phyloP scores from a whole-genome alignment of 2,113 vertebrate species.

The Oryzias celebensis region DNA sequence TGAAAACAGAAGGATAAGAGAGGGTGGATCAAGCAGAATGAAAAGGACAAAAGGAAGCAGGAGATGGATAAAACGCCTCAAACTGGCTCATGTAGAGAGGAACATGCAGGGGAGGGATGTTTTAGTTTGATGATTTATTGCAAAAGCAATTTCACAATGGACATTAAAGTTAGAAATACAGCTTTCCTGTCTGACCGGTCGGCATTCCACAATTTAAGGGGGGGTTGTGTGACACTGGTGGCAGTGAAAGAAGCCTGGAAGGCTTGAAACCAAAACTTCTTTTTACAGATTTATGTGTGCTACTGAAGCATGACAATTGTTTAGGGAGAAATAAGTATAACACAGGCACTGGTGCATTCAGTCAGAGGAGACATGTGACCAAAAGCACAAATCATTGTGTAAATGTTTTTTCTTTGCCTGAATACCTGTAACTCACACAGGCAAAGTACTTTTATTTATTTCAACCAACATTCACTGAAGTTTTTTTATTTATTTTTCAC shows the following conservation, averaged over 20 bases:
- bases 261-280: constrained; percentile 32
- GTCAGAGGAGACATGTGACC: neutral
- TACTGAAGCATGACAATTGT: constrained; percentile 2
- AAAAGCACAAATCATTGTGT: neutral
- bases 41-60: constrained; percentile 2
- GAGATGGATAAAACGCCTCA: constrained; percentile 29
- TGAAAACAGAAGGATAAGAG: neutral
- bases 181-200: constrained; percentile 47
- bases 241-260: constrained; percentile 36
- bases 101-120: constrained; percentile 30
- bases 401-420: too few relatives aligned
- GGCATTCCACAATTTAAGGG: constrained; percentile 38
- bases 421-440: too few relatives aligned
- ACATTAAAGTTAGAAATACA: constrained; percentile 61
- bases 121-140: constrained; percentile 49
- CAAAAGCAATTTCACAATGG: constrained; percentile 62
- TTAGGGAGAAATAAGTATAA: constrained; percentile 16
- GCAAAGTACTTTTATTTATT: too few relatives aligned
- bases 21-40: constrained; percentile 3
- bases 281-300: constrained; percentile 26
- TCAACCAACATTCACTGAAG: too few relatives aligned
- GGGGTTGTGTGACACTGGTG: constrained; percentile 54
- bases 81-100: constrained; percentile 32
- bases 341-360: constrained; percentile 1
- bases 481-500: too few relatives aligned